A percentile compares a stretch with the other conserved stretches of the same genome.
phyloP scores from a whole-genome alignment of 1,140 invertebrate genomes.

The Tenebrio molitor region DNA sequence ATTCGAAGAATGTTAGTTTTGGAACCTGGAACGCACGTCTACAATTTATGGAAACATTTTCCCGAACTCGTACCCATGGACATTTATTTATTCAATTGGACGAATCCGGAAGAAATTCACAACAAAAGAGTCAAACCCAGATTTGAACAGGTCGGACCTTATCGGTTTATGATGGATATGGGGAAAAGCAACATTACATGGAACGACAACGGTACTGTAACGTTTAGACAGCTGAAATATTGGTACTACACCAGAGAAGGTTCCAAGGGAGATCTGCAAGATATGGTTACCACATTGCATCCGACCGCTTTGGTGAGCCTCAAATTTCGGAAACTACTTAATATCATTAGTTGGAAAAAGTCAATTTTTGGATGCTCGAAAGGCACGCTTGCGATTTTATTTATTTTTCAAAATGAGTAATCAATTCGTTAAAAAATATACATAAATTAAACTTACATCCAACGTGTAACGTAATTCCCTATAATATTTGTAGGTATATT shows the following conservation, averaged over 20 bases:
- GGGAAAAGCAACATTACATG: slow-evolving; percentile 80
- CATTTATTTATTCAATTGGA: slow-evolving; percentile 87
- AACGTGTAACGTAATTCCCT: too few relatives aligned
- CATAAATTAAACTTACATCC: too few relatives aligned
- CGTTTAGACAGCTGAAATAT: slow-evolving; percentile 79
- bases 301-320: slow-evolving; percentile 85
- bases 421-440: too few relatives aligned
- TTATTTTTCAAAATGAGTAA: too few relatives aligned
- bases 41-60: slow-evolving; percentile 58
- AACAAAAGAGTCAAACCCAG: slow-evolving; percentile 67
- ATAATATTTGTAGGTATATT: too few relatives aligned
- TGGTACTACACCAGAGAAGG: slow-evolving; percentile 81
- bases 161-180: slow-evolving; percentile 76
- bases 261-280: slow-evolving; percentile 67
- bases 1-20: background rate
- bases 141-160: slow-evolving; percentile 77
- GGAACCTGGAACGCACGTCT: background rate
- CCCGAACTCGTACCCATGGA: slow-evolving; percentile 69
- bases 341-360: too few relatives aligned
- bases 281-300: slow-evolving; percentile 80
- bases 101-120: slow-evolving; percentile 76
- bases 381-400: too few relatives aligned
- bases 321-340: too few relatives aligned
- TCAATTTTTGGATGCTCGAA: too few relatives aligned
- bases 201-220: slow-evolving; percentile 76